Evolutionary conservation across 2,797 vertebrate species (phyloP), one percentile per base, ranked within the genome.

Genomic region (Clarias laeviceps): DNA sequence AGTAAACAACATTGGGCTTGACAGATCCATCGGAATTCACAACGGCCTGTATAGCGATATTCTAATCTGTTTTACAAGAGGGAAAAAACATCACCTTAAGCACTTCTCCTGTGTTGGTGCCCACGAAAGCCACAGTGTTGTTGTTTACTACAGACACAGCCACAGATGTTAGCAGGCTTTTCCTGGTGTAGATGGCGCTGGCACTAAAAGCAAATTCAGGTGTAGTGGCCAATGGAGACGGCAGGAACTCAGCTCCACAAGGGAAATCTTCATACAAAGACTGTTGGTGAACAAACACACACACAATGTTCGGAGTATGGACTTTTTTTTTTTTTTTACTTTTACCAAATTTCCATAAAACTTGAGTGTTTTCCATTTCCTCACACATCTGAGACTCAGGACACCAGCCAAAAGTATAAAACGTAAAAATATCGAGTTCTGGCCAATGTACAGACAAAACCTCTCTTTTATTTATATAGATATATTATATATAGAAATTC

Each of bases 81-180:
- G 29, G 1, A 1, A 20, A 74, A 68, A 69, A 62, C 12, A 68
- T 94, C 90, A 96, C 96, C 95, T 96, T 96, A 15, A 94, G 92
- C 59, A 99, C 95, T 91, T 96, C 96, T 86, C 97, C 97, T 0
- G 91, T 91, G 0, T 94, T 93, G 0, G 96, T 97, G 74, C 98
- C 98, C 91, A 99, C 89, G 72, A 99, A 99, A 2, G 96, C 97
- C 80, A 99, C 94, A 0, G 96, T 93, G 82, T 98, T 96, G 0
- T 88, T 90, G 0, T 95, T 95, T 86, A 97, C 97, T 62, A 96
- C 93, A 0, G 96, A 92, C 69, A 98, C 97, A 0, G 96, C 96
- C 83, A 99, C 96, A 0, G 97, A 96, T 0, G 97, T 98, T 91
- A 97, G 91, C 81, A 94, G 84, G 92, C 92, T 73, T 91, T 93